Evolutionary conservation across 1,140 invertebrate species (phyloP).

Genomic region (Plectrocnemia conspersa): DNA sequence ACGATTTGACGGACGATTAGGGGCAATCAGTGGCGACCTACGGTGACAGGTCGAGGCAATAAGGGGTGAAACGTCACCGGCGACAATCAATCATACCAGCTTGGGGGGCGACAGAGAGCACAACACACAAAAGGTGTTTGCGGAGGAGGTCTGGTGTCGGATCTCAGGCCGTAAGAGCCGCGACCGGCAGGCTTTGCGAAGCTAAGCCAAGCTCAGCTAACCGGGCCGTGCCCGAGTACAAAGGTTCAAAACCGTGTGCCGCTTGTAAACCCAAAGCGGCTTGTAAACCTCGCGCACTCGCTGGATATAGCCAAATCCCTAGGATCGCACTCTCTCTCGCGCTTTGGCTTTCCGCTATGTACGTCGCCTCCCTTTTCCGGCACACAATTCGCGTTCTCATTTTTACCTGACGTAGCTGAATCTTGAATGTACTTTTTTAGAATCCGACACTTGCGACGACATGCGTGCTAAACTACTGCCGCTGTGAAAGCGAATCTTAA

Average conservation of each 20-base stretch:
- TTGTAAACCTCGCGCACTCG: slow-evolving; percentile 17
- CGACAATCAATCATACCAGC: slow-evolving; percentile 21
- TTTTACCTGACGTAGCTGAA: too few relatives aligned
- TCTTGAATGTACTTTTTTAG: too few relatives aligned
- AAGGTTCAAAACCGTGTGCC: neutral
- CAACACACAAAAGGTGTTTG: slow-evolving; percentile 10
- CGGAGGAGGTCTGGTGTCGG: neutral
- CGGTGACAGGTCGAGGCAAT: slow-evolving; percentile 6
- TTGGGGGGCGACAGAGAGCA: neutral
- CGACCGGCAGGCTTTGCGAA: neutral
- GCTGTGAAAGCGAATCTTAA: too few relatives aligned
- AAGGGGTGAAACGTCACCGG: neutral
- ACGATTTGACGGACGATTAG: too few relatives aligned
- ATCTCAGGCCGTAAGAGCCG: too few relatives aligned
- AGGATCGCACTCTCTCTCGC: slow-evolving; percentile 2
- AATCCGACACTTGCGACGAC: too few relatives aligned
- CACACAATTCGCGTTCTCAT: too few relatives aligned
- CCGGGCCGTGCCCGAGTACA: neutral
- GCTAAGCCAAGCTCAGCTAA: neutral
- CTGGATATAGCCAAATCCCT: slow-evolving; percentile 9
- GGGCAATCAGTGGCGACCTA: too few relatives aligned
- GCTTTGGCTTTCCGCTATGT: neutral
- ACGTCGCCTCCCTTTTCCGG: neutral
- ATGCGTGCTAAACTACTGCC: too few relatives aligned
- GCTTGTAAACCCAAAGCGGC: slow-evolving; percentile 2